Evolutionary conservation across 2,113 vertebrate genomes (phyloP).

Genomic region (Todiramphus chloris): DNA sequence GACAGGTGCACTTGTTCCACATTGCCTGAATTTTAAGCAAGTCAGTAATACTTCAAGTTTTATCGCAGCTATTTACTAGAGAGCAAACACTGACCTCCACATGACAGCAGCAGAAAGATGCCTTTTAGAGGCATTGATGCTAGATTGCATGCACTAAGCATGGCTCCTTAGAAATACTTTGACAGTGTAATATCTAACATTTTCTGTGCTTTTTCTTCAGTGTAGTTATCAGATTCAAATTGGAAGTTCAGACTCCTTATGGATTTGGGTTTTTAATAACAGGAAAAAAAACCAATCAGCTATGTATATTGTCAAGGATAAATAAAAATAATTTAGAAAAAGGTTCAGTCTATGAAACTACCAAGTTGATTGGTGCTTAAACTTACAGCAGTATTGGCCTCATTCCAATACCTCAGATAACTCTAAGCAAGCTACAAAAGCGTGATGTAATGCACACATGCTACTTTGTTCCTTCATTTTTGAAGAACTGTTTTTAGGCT

Average conservation of each 20-base stretch:
- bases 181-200: not conserved
- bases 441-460: accelerated
- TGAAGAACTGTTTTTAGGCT: not conserved
- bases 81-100: constrained; percentile 36
- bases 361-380: not conserved
- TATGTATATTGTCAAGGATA: not conserved
- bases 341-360: not conserved
- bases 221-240: not conserved
- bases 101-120: no score
- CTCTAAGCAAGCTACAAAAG: not conserved
- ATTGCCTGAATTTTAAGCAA: constrained; percentile 64
- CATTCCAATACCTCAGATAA: not conserved
- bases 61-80: constrained; percentile 48
- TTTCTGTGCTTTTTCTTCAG: not conserved
- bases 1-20: constrained; percentile 51
- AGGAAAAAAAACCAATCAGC: not conserved
- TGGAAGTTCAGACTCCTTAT: not conserved
- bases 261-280: not conserved
- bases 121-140: not conserved
- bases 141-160: not conserved
- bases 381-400: not conserved
- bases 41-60: constrained; percentile 52
- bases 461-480: not conserved
- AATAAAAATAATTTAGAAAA: not conserved
- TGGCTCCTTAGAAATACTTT: not conserved